Evolutionary conservation across 2,797 vertebrate species (phyloP), one percentile per base, ranked within the genome.

Genomic region (Pseudocheirus occidentalis): DNA sequence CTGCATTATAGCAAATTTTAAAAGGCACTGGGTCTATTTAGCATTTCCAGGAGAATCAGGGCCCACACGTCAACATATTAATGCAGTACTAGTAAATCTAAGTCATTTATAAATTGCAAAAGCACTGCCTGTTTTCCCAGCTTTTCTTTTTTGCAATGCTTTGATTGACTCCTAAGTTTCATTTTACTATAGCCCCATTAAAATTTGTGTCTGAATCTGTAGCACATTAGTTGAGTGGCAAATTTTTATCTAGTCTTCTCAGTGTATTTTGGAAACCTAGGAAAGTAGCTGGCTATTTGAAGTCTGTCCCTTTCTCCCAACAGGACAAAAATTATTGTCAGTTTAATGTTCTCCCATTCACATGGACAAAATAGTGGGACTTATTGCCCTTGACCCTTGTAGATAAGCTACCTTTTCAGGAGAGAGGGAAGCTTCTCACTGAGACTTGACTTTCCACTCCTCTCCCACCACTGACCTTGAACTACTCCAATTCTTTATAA

Each of bases 31-130:
- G 3, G 93, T 18, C 53, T 53, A 95, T 1, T 2, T 90, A 94
- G 59, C 95, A 96, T 93, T 97, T 95, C 53, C 57, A 94, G 34
- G 95, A 92, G 40, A 31, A 81, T 54, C 27, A 90, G 34, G 56
- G 6, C 92, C 34, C 90, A 58, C 27, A 28, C 94, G 24, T 54
- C 28, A 28, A 92, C 16, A 92, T 95, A 91, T 29, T 46, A 96
- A 95, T 46, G 24, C 34, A 94, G 93, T 57, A 73, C 7, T 81
- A 54, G 10, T 81, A 58, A 90, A 90, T 90, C n/a, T 29, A 92
- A 87, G 2, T n/a, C 46, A 81, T 92, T n/a, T 95, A 53, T 50
- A 96, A 92, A 55, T 90, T 87, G 34, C 12, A 94, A 95, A 89
- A 93, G 91, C 12, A 21, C 28, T 52, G 4, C 10, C 50, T 73